Evolutionary conservation across 1,140 invertebrate genomes (phyloP).

Genomic region (Macrostomum lignano): DNA sequence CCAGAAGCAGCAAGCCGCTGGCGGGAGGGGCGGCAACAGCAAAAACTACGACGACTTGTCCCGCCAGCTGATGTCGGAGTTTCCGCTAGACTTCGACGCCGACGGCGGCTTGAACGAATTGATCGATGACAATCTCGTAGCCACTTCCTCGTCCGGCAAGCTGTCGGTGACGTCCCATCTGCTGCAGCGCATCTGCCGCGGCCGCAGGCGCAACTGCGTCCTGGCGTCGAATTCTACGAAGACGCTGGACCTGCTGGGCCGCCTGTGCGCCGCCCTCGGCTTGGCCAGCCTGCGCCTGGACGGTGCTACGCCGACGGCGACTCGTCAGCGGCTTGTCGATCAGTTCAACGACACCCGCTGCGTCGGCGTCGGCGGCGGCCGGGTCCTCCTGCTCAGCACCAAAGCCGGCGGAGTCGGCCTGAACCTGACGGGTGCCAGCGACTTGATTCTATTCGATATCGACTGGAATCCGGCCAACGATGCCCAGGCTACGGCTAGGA

Average conservation of each 20-base stretch:
- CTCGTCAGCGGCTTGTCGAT: background rate
- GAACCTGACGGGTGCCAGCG: slow-evolving; percentile 32
- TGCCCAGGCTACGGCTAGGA: slow-evolving; percentile 12
- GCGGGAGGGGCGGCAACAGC: no score
- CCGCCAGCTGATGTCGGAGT: no score
- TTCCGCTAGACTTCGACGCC: no score
- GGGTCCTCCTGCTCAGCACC: slow-evolving; percentile 22
- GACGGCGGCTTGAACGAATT: no score
- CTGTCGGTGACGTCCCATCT: no score
- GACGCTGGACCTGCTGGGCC: slow-evolving; percentile 1
- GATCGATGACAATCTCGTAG: no score
- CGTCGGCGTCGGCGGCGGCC: slow-evolving; percentile 35
- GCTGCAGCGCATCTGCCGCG: no score
- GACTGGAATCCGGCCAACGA: slow-evolving; percentile 47
- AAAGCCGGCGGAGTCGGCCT: slow-evolving; percentile 24
- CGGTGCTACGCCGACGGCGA: background rate
- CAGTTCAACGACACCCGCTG: slow-evolving; percentile 1
- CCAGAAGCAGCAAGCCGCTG: no score
- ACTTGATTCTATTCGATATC: slow-evolving; percentile 39
- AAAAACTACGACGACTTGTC: no score
- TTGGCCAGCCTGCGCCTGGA: background rate
- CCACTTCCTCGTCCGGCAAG: no score
- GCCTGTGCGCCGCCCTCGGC: background rate
- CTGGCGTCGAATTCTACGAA: no score
- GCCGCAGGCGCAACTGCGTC: no score